These are phyloP conservation scores for Puffinus mauretanicus DNA, from an alignment of 2,113 vertebrate genomes.

Conservation along the genomic window DNA sequence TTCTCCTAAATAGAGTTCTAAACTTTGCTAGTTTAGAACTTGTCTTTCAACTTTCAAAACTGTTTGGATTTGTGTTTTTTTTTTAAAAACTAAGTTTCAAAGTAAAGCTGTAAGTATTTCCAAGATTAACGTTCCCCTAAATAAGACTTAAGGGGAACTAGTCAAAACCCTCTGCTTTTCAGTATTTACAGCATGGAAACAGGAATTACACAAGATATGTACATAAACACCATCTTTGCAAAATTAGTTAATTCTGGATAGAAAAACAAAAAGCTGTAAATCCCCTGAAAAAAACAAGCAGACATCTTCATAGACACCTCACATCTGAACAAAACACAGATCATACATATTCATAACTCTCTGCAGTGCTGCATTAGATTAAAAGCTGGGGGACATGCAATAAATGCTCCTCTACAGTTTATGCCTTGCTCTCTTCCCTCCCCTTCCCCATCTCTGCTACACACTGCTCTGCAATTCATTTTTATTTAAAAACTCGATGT, in stretches of 20 bases:
- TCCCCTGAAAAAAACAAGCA: neutral
- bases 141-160: neutral
- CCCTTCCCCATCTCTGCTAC: neutral
- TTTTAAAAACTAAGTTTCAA: neutral
- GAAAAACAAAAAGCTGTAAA: slow-evolving; percentile 61
- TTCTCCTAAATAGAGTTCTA: neutral
- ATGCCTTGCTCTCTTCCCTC: neutral
- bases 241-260: slow-evolving; percentile 63
- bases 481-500: slow-evolving; percentile 40
- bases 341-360: slow-evolving; percentile 68
- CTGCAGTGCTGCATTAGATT: slow-evolving; percentile 13
- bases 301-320: slow-evolving; percentile 57
- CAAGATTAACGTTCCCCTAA: slow-evolving; percentile 41
- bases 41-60: neutral
- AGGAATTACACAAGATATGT: slow-evolving; percentile 17
- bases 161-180: slow-evolving; percentile 42
- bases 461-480: slow-evolving; percentile 27
- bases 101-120: neutral
- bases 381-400: slow-evolving; percentile 54
- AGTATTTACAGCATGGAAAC: slow-evolving; percentile 68
- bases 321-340: slow-evolving; percentile 54
- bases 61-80: neutral
- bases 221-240: slow-evolving; percentile 52
- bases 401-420: slow-evolving; percentile 40
- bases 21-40: neutral